Evolutionary conservation across 1,140 invertebrate species (phyloP).

Genomic region (Aphaenogaster rudis): DNA sequence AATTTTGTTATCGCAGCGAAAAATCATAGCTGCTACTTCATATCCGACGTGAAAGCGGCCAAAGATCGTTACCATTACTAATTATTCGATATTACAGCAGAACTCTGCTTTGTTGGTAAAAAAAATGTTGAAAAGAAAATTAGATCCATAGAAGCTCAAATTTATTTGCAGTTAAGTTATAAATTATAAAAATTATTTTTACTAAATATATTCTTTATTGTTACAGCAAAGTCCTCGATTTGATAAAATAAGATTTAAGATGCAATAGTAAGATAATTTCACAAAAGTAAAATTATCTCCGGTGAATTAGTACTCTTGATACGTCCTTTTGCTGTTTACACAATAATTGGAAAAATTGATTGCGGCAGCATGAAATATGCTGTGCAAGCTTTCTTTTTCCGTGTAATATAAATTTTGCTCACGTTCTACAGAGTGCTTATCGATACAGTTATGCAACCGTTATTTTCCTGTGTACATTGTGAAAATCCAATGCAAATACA

Average conservation of each 20-base stretch:
- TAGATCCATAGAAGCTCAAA: background rate
- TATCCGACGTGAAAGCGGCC: slow-evolving; percentile 10
- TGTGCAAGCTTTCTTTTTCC: background rate
- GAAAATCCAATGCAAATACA: background rate
- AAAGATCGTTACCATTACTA: slow-evolving; percentile 15
- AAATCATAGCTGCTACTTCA: background rate
- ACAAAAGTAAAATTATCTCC: background rate
- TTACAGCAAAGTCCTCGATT: background rate
- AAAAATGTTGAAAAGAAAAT: background rate
- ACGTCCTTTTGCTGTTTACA: background rate
- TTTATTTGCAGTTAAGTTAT: slow-evolving; percentile 5
- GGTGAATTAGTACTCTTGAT: background rate
- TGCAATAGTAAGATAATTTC: background rate
- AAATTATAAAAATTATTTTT: background rate
- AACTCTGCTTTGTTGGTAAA: background rate
- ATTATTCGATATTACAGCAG: slow-evolving; percentile 26
- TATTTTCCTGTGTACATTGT: background rate
- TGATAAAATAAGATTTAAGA: slow-evolving; percentile 7
- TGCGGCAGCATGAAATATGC: background rate
- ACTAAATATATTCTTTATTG: background rate
- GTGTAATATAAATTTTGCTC: slow-evolving; percentile 5
- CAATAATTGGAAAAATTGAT: slow-evolving; percentile 12
- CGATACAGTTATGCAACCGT: slow-evolving; percentile 3
- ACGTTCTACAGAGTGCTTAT: background rate
- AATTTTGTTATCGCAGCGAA: slow-evolving; percentile 11